Evolutionary conservation across 2,113 vertebrate genomes (phyloP).

Genomic region (Merops nubicus): DNA sequence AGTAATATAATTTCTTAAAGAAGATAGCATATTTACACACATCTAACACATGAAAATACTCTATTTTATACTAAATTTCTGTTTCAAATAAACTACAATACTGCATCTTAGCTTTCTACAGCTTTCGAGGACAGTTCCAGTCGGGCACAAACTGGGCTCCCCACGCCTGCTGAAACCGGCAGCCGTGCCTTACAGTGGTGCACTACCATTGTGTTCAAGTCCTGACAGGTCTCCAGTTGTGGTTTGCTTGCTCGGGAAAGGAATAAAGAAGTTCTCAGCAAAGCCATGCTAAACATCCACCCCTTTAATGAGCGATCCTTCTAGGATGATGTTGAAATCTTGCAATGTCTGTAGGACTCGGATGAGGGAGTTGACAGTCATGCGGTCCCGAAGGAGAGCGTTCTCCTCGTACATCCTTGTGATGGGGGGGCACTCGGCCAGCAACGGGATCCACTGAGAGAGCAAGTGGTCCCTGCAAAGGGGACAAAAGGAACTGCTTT

Average conservation of each 20-base stretch:
- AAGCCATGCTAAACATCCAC: constrained; percentile 86
- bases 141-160: neutral
- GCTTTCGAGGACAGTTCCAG: constrained; percentile 42
- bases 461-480: constrained; percentile 88
- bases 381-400: constrained; percentile 88
- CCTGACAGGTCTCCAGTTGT: constrained; percentile 4
- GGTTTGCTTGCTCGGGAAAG: constrained; percentile 50
- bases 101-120: constrained; percentile 66
- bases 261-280: constrained; percentile 35
- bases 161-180: neutral
- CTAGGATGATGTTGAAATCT: constrained; percentile 90
- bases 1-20: constrained; percentile 78
- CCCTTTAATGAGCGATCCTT: constrained; percentile 93
- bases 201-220: constrained; percentile 35
- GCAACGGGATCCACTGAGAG: constrained; percentile 90
- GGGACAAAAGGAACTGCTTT: neutral
- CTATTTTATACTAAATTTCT: constrained; percentile 83
- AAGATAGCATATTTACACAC: constrained; percentile 85
- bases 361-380: constrained; percentile 87
- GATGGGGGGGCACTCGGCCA: constrained; percentile 87
- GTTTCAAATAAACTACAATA: constrained; percentile 80
- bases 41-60: constrained; percentile 85
- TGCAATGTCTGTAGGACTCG: constrained; percentile 89
- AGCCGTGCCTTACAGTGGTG: constrained; percentile 50
- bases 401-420: constrained; percentile 90